Conservation (phyloP, 2,113 vertebrate genomes). For the Leptobrachium ailaonicum region DNA sequence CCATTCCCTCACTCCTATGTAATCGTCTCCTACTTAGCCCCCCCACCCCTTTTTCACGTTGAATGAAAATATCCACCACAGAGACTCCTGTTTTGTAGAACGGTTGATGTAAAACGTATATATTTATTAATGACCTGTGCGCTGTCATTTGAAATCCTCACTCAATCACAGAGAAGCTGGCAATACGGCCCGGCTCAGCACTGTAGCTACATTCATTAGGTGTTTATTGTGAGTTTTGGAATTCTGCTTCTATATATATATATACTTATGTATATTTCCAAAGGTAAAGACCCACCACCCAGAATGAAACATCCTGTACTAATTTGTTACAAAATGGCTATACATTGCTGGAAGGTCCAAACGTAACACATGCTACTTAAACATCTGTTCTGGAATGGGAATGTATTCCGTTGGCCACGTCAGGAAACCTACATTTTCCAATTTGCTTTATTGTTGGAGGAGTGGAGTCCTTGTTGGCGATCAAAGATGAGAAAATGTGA, state of each 20-base stretch:
- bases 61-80: neutral
- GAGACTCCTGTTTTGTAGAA: neutral
- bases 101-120: conserved; percentile 18
- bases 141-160: conserved; percentile 4
- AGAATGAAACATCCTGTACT: conserved; percentile 13
- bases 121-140: conserved; percentile 29
- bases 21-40: conserved; percentile 6
- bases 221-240: conserved; percentile 32
- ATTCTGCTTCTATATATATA: neutral
- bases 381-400: neutral
- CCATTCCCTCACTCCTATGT: conserved; percentile 36
- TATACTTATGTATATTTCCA: neutral
- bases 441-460: too few relatives aligned
- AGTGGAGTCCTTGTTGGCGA: too few relatives aligned
- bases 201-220: conserved; percentile 22
- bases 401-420: too few relatives aligned
- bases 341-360: neutral
- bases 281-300: conserved; percentile 8
- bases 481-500: too few relatives aligned
- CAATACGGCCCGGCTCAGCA: neutral
- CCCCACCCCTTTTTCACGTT: conserved; percentile 3
- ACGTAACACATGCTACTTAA: neutral
- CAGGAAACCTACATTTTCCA: too few relatives aligned
- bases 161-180: conserved; percentile 2
- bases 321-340: conserved; percentile 1